A percentile compares a stretch with the other conserved stretches of the same genome.
Evolutionary conservation across 2,113 vertebrate species (phyloP).

Genomic region (Leiothrix lutea): DNA sequence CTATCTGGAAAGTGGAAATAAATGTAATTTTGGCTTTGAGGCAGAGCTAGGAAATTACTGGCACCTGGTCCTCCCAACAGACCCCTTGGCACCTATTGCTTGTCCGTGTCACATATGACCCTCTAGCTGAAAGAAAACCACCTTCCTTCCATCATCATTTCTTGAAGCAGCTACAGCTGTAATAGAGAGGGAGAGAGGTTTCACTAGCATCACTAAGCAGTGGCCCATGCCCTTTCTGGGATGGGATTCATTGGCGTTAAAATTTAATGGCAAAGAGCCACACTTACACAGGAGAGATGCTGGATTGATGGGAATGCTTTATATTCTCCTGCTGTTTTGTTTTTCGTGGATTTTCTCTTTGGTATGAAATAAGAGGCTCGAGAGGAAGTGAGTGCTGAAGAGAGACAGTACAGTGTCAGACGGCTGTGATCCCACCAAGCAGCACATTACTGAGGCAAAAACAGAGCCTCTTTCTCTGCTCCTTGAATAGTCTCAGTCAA

Average conservation of each 20-base stretch:
- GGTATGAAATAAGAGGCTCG: not conserved
- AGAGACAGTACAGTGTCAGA: not conserved
- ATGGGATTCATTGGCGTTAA: not conserved
- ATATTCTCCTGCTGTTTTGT: not conserved
- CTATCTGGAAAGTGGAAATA: not conserved
- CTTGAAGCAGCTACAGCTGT: not conserved
- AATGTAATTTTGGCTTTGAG: not conserved
- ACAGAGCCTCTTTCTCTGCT: not conserved
- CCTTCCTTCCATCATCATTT: not conserved
- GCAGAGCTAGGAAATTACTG: not conserved
- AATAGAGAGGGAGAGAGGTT: not conserved
- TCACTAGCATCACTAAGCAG: not conserved
- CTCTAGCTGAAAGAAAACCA: not conserved
- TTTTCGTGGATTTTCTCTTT: rapidly evolving
- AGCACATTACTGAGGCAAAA: not conserved
- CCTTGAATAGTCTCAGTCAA: constrained; percentile 18
- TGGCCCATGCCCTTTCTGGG: not conserved
- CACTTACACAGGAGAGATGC: not conserved
- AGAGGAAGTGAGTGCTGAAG: not conserved
- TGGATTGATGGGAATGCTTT: not conserved
- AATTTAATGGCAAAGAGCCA: not conserved
- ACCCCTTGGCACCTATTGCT: rapidly evolving
- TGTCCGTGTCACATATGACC: not conserved
- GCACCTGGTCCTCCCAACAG: not conserved
- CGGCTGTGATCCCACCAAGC: not conserved